Evolutionary conservation across 2,888 invertebrate genomes (phyloP).

Genomic region (Byasa hedistus): DNA sequence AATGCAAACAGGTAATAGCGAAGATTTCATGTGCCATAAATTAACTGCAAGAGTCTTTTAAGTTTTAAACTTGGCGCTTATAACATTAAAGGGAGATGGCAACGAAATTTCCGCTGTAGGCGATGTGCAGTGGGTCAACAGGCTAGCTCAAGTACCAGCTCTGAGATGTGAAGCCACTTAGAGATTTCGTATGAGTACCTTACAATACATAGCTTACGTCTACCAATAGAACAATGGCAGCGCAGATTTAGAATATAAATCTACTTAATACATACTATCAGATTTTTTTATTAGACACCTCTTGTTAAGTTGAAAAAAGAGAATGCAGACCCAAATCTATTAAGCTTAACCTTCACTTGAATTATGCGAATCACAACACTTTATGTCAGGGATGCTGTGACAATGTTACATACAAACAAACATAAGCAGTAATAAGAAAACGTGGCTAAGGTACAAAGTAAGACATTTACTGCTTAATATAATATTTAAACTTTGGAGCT

Average conservation of each 20-base stretch:
- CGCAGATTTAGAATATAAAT: slow-evolving; percentile 3
- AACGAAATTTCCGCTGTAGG: slow-evolving; percentile 62
- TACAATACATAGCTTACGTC: slow-evolving; percentile 23
- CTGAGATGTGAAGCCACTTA: slow-evolving; percentile 63
- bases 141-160: slow-evolving; percentile 64
- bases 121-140: slow-evolving; percentile 71
- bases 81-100: slow-evolving; percentile 54
- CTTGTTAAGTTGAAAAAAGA: no score
- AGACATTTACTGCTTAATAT: no score
- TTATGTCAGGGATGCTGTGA: no score
- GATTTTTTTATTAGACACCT: neutral
- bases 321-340: no score
- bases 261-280: neutral
- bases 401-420: neutral
- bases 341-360: no score
- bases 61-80: slow-evolving; percentile 43
- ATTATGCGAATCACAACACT: no score
- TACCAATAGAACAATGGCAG: slow-evolving; percentile 9
- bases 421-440: neutral
- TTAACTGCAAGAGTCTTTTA: neutral
- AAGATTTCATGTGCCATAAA: neutral
- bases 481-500: neutral
- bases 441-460: no score
- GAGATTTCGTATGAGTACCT: slow-evolving; percentile 47
- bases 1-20: neutral